phyloP scores from a whole-genome alignment of 2,113 vertebrate genomes.

The Forbesichthys papilliferus region DNA sequence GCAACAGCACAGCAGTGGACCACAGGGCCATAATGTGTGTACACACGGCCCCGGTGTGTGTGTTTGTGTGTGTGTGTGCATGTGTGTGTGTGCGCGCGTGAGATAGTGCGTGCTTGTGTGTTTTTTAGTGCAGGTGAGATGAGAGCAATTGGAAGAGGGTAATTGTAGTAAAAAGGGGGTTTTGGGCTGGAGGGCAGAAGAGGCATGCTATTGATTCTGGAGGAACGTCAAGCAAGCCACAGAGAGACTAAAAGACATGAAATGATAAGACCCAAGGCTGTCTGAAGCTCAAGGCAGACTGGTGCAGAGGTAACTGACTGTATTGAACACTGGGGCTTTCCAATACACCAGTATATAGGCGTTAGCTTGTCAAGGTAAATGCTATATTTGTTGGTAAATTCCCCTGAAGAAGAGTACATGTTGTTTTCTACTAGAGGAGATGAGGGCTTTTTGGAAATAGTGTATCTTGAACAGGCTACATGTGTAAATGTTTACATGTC shows the following conservation, averaged over 20 bases:
- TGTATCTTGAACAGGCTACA: too few relatives aligned
- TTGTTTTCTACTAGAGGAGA: too few relatives aligned
- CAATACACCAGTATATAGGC: too few relatives aligned
- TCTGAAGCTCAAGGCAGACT: too few relatives aligned
- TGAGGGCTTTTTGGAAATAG: too few relatives aligned
- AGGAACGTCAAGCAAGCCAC: neutral
- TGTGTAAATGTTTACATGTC: too few relatives aligned
- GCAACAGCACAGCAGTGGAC: slow-evolving; percentile 15
- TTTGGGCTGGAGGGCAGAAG: slow-evolving; percentile 18
- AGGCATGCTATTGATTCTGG: slow-evolving; percentile 11
- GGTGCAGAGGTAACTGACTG: too few relatives aligned
- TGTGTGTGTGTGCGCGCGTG: neutral
- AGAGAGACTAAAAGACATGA: too few relatives aligned
- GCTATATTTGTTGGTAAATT: too few relatives aligned
- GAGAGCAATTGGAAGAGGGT: slow-evolving; percentile 15
- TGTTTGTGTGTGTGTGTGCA: neutral
- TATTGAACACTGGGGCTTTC: too few relatives aligned
- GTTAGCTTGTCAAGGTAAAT: too few relatives aligned
- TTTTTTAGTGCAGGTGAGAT: slow-evolving; percentile 17
- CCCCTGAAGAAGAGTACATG: too few relatives aligned
- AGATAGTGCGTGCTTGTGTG: neutral
- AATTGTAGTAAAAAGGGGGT: slow-evolving; percentile 9
- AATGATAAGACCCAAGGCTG: slow-evolving; percentile 1
- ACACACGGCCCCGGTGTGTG: neutral
- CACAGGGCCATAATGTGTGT: neutral